These are phyloP conservation scores for Crocuta crocuta DNA, from an alignment of 2,113 vertebrate genomes.

Conservation along the genomic window DNA sequence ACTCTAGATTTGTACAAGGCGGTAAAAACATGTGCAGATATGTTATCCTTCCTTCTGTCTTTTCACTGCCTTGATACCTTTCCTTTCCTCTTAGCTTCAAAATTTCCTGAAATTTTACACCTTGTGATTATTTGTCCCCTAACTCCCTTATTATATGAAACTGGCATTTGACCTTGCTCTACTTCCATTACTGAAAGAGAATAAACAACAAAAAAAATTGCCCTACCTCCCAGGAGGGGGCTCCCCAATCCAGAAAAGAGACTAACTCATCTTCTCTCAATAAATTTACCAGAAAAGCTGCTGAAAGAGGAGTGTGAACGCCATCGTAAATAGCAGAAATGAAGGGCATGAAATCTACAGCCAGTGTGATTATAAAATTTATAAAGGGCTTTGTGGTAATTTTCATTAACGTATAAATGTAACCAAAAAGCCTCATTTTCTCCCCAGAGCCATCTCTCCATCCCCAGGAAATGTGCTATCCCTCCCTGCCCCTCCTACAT, in stretches of 20 bases:
- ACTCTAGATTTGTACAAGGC: neutral
- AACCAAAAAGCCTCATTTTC: neutral
- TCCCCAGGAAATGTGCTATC: neutral
- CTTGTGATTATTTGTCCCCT: neutral
- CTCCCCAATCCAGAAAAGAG: slow-evolving; percentile 55
- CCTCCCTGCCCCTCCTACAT: too few relatives aligned
- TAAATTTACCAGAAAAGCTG: neutral
- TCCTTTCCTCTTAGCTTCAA: neutral
- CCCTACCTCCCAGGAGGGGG: slow-evolving; percentile 51
- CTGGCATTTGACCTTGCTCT: neutral
- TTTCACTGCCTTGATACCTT: neutral
- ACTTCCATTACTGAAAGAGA: neutral
- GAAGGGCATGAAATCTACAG: neutral
- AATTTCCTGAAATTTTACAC: neutral
- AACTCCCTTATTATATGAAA: neutral
- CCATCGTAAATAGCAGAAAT: neutral
- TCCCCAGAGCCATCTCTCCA: neutral
- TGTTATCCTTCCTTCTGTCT: neutral
- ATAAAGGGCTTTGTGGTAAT: neutral
- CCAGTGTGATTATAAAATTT: neutral
- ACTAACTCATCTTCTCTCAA: neutral
- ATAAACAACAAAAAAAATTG: neutral
- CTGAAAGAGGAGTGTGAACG: neutral
- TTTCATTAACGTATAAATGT: slow-evolving; percentile 13
- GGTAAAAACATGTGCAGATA: neutral